Conservation (phyloP, 2,113 vertebrate genomes). For the Taurulus bubalis region DNA sequence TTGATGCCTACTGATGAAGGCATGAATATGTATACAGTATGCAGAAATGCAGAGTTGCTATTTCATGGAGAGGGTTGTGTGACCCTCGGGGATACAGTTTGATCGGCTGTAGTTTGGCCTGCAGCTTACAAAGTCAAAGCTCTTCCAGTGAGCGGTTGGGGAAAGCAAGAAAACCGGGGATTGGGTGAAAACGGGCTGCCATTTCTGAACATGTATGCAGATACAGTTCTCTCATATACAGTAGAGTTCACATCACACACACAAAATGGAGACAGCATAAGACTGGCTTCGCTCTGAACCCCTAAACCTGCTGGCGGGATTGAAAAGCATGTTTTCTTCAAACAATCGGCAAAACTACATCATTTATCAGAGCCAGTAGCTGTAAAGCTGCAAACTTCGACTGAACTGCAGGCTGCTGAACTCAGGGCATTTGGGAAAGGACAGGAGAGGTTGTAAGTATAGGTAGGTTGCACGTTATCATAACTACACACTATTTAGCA, state of each 20-base stretch:
- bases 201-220: slow-evolving; percentile 38
- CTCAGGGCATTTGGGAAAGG: too few species aligned
- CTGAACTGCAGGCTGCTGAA: too few species aligned
- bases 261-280: neutral
- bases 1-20: slow-evolving; percentile 57
- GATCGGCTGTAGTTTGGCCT: slow-evolving; percentile 60
- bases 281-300: neutral
- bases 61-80: slow-evolving; percentile 34
- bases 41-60: slow-evolving; percentile 62
- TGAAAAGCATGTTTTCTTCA: too few species aligned
- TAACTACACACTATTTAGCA: too few species aligned
- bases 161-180: slow-evolving; percentile 18
- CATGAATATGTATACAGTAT: slow-evolving; percentile 60
- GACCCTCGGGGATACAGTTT: slow-evolving; percentile 48
- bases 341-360: too few species aligned
- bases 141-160: slow-evolving; percentile 3
- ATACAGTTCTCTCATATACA: neutral
- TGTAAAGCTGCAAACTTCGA: too few species aligned
- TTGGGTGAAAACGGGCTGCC: slow-evolving; percentile 28
- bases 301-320: too few species aligned
- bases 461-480: too few species aligned
- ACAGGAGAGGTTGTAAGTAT: too few species aligned
- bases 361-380: too few species aligned
- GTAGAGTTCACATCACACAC: neutral
- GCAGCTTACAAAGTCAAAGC: slow-evolving; percentile 48